Percentiles rank a stretch among this genome's conserved stretches.
phyloP scores from a whole-genome alignment of 1,140 invertebrate genomes.

The Drosophila pseudoananassae region DNA sequence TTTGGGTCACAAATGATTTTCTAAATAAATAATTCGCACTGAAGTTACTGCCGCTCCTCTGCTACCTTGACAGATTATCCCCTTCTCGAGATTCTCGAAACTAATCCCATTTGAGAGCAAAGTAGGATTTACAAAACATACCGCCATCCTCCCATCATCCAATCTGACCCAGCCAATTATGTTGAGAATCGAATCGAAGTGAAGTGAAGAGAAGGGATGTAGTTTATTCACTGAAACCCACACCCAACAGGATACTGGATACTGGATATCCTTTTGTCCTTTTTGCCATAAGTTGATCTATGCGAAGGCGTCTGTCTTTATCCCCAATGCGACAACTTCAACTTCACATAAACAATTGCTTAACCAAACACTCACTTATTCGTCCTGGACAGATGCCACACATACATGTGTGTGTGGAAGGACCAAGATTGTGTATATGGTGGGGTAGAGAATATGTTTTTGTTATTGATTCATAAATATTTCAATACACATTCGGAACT shows the following conservation, averaged over 20 bases:
- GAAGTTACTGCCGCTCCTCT: not conserved
- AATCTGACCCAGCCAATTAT: slow-evolving; percentile 29
- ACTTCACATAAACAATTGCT: slow-evolving; percentile 77
- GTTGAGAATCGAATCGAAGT: slow-evolving; percentile 7
- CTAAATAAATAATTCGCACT: not conserved
- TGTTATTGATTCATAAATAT: slow-evolving; percentile 82
- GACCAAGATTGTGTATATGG: not conserved
- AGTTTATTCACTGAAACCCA: not conserved
- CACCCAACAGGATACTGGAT: no score
- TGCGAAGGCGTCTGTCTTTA: slow-evolving; percentile 33
- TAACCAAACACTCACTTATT: slow-evolving; percentile 70
- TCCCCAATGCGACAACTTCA: slow-evolving; percentile 50
- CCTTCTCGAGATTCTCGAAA: not conserved
- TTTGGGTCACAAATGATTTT: not conserved
- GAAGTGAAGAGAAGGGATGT: not conserved
- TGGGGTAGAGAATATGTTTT: slow-evolving; percentile 48
- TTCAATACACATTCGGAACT: slow-evolving; percentile 67
- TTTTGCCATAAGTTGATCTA: slow-evolving; percentile 25
- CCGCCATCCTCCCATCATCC: not conserved
- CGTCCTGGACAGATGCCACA: slow-evolving; percentile 45
- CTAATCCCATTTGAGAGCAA: not conserved
- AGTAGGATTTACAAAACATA: not conserved
- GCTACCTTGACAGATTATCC: slow-evolving; percentile 2
- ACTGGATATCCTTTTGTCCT: not conserved
- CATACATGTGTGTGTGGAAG: no score